Evolutionary conservation across 1,140 invertebrate species (phyloP).

Genomic region (Tetraneura akinire): DNA sequence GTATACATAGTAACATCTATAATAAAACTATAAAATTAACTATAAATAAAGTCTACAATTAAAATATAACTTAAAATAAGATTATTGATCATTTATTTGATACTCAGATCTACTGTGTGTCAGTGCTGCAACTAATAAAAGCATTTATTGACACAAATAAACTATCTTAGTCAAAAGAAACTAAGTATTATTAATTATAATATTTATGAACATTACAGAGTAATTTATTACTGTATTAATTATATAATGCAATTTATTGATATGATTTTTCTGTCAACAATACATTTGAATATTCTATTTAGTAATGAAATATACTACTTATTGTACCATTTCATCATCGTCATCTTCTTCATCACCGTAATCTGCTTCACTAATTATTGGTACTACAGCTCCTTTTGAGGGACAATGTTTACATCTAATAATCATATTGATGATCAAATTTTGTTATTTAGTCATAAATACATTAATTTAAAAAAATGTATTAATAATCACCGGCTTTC

Average conservation of each 20-base stretch:
- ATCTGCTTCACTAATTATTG: constrained; percentile 44
- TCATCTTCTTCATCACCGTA: constrained; percentile 47
- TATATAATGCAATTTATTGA: background rate
- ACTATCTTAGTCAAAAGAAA: background rate
- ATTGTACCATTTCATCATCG: constrained; percentile 47
- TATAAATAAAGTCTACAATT: background rate
- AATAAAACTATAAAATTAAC: background rate
- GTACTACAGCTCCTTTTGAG: constrained; percentile 30
- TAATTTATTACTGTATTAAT: background rate
- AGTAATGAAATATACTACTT: constrained; percentile 14
- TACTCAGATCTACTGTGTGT: background rate
- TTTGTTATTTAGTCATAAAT: too few relatives aligned
- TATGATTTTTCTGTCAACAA: constrained; percentile 33
- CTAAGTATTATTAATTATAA: background rate
- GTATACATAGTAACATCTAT: background rate
- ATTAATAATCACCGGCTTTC: constrained; percentile 67
- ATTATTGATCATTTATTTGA: background rate
- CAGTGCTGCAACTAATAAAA: background rate
- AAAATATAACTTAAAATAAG: constrained; percentile 13
- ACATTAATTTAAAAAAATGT: background rate
- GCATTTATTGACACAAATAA: background rate
- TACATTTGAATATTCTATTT: background rate
- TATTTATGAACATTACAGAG: constrained; percentile 42
- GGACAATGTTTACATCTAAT: constrained; percentile 39
- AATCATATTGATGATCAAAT: background rate